phyloP scores from a whole-genome alignment of 2,888 invertebrate species.

The Luperina testacea region DNA sequence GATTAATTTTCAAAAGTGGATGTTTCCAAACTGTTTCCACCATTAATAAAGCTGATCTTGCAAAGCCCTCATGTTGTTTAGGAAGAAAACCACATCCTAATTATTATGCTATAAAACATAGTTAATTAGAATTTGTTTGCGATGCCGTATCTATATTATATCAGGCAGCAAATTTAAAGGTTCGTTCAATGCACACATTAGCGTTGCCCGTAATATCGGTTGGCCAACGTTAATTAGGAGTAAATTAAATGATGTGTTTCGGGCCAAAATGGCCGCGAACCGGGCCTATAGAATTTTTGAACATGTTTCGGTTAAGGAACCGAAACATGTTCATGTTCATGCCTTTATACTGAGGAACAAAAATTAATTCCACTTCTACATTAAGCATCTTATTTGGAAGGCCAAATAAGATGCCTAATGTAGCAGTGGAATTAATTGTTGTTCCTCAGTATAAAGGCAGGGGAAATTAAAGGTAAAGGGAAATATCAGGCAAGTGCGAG shows the following conservation, averaged over 20 bases:
- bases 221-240: constrained; percentile 80
- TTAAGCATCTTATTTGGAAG: too few relatives aligned
- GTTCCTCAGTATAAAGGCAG: not conserved
- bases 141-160: constrained; percentile 65
- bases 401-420: constrained; percentile 7
- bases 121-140: constrained; percentile 34
- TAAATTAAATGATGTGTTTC: constrained; percentile 83
- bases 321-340: too few relatives aligned
- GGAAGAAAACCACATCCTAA: constrained; percentile 31
- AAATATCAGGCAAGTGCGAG: not conserved
- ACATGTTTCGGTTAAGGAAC: constrained; percentile 3
- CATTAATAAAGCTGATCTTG: not conserved
- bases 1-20: not conserved
- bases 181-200: constrained; percentile 64
- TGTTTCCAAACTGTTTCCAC: not conserved
- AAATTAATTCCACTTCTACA: too few relatives aligned
- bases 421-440: not conserved
- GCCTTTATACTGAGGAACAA: too few relatives aligned
- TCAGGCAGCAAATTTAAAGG: constrained; percentile 42
- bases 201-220: constrained; percentile 68
- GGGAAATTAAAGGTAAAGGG: too few relatives aligned
- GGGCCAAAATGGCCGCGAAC: constrained; percentile 70
- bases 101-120: constrained; percentile 41
- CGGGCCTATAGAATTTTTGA: constrained; percentile 14
- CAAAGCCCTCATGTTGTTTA: not conserved